phyloP scores from a whole-genome alignment of 2,113 vertebrate species.

The Catagonus wagneri region DNA sequence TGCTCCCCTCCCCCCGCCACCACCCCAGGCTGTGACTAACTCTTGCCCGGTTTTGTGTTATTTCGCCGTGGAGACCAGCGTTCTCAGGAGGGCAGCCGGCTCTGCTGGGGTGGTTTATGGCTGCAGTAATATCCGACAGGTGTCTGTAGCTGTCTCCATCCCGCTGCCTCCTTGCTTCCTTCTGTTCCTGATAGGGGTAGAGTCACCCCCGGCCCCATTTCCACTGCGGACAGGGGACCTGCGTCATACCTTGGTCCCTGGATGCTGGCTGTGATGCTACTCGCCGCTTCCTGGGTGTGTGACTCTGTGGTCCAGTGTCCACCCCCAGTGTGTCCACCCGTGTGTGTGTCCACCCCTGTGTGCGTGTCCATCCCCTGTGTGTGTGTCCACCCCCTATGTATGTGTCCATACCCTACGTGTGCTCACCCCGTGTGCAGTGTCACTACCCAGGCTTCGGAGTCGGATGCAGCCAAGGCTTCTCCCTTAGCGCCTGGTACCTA shows the following conservation, averaged over 20 bases:
- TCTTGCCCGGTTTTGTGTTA: not conserved
- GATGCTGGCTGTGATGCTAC: not conserved
- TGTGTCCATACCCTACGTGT: not conserved
- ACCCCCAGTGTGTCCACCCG: not conserved
- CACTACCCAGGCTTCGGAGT: not conserved
- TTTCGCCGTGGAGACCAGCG: constrained; percentile 67
- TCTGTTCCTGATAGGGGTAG: not conserved
- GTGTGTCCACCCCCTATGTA: not conserved
- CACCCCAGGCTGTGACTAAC: not conserved
- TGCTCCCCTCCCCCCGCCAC: not conserved
- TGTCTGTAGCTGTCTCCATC: constrained; percentile 37
- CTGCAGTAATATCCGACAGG: constrained; percentile 38
- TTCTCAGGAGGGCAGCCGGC: constrained; percentile 30
- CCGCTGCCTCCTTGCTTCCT: not conserved
- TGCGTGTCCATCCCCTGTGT: not conserved
- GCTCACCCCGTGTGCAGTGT: not conserved
- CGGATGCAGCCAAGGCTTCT: not conserved
- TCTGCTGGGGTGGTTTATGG: constrained; percentile 37
- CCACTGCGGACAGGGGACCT: not conserved
- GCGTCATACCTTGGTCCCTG: not conserved
- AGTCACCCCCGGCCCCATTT: not conserved
- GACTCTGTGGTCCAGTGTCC: not conserved
- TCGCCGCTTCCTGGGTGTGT: not conserved
- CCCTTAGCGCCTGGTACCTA: not conserved
- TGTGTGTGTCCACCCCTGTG: not conserved